Evolutionary conservation across 2,113 vertebrate genomes (phyloP), one percentile per base, ranked within the genome.

Genomic region (Pangasianodon hypophthalmus): DNA sequence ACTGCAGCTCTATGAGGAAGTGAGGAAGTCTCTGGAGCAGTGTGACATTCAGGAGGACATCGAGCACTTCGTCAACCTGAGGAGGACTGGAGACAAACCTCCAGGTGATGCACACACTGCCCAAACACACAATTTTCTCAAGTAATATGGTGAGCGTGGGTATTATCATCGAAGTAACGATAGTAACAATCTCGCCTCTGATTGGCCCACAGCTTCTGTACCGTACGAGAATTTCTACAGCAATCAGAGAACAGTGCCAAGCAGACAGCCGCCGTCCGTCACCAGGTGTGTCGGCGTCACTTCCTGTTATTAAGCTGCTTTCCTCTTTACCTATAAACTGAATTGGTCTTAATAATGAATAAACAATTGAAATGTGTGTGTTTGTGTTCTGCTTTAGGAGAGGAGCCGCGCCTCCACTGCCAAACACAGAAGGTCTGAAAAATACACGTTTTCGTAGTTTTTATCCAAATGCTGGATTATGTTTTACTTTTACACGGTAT

Each of bases 201-300:
- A 83, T 87, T n/a, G 58, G 48, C 89, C 24, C 75, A 89, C 90
- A 99, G 98, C 95, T 91, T 95, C 97, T 0, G 93, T 99, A 87
- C 29, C 89, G 88, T 99, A 99, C 90, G 98, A 99, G 94, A 99
- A 98, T 94, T 99, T 98, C 95, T 99, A 99, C 86, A 96, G 92
- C 6, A 87, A 95, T 85, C 97, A 97, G 92, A 97, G 86, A 93
- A 94, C 93, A 14, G 11, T 95, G 0, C 85, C 90, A 4, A 14
- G 77, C 37, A 86, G 93, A 37, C 71, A 81, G 37, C 93, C 93
- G 85, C 92, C 92, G 56, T 90, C 92, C n/a, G 6, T 87, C 48
- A 62, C 1, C 90, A 95, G 95, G 96, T 96, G 89, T 91, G 54
- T 5, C 37, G 82, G 9, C 50, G 5, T 9, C 4, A 54, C 71